Base-by-base conservation (phyloP, 23 tunicate species). In the Trididemnum clinides region DNA sequence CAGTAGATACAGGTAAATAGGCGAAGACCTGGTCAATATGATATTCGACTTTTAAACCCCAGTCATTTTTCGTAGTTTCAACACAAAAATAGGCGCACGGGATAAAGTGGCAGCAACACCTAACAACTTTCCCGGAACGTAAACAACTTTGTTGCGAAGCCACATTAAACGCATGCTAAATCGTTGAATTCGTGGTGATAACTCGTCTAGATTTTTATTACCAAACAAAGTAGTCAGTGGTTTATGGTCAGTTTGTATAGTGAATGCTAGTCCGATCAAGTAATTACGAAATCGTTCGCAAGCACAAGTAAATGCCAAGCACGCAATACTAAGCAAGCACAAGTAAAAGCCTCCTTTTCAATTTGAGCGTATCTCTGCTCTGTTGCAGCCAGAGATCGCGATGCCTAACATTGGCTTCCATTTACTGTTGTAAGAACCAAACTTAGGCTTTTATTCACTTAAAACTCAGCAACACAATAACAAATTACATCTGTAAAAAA, bases 191-290 rank as follows among this genome's bases (percentile, higher is more conserved):
- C 69, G 69, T 6, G 69, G 27, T 6, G 82, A 75, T 12, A 77
- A 75, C 22, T 77, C 82, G 26, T 39, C 82, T 20, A 77, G 4
- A 18, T 10, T 21, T 39, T 77, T 77, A 12, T 21, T 77, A 20
- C 50, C 38, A 49, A 83, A 49, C 39, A 83, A 33, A 64, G 82
- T 2, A 22, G 69, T 39, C 64, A 70, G 35, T 1, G 87, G 87
- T 27, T 83, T 83, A 70, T 83, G 87, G 81, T 83, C 87, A 21
- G 77, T 83, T 66, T 83, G 50, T 7, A 77, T 7, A 26, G 6
- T n/a, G 18, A 77, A 39, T 4, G 15, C 4, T 4, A 62, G 23
- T 4, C 69, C 69, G 25, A 62, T 62, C 25, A 62, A 22, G 27
- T 62, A 62, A 62, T 6, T 62, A 4, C 23, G 27, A 62, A 62